Evolutionary conservation across 1,140 invertebrate species (phyloP), one percentile per base, ranked within the genome.

Genomic region (Xylocopa sonorina): DNA sequence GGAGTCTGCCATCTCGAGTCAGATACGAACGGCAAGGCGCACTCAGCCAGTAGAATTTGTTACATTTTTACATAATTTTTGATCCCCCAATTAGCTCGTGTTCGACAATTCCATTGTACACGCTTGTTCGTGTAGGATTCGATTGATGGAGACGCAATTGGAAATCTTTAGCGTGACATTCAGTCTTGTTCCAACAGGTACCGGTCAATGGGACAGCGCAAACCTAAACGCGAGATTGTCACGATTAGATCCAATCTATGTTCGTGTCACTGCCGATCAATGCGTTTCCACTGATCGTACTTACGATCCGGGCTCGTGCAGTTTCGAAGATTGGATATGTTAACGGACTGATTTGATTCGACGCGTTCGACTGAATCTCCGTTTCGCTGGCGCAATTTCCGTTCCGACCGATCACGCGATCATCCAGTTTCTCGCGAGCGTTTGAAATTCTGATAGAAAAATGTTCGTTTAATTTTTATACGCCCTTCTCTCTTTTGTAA

Each of bases 341-440:
- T 67, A 67, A 67, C 34, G 21, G 46, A 50, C 29, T 50, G 64
- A 67, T 67, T 50, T 67, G 29, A 67, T 67, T 66, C 43, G 63
- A 66, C 3, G 53, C 16, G 14, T 6, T 3, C n/a, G 6, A 3
- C 16, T 34, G 63, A 32, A 24, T 67, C 29, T 50, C 21, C 64
- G 29, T 67, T 67, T 34, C 29, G 29, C 3, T 16, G 46, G 18
- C 18, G 29, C 46, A 67, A 50, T 67, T 67, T 51, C 64, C 64
- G 27, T n/a, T 50, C 21, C 7, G 18, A 50, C 3, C 10, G 29
- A 21, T 21, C 38, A 38, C 4, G 14, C 63, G n/a, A 2, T 14
- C n/a, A n/a, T 12, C 9, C 14, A 53, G n/a, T n/a, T n/a, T n/a
- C 12, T 53, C n/a, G 24, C 10, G 5, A 0, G 1, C 1, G 16